Percentiles rank a stretch among this genome's conserved stretches.
phyloP scores from a whole-genome alignment of 2,113 vertebrate species.

The Gymnogyps californianus region DNA sequence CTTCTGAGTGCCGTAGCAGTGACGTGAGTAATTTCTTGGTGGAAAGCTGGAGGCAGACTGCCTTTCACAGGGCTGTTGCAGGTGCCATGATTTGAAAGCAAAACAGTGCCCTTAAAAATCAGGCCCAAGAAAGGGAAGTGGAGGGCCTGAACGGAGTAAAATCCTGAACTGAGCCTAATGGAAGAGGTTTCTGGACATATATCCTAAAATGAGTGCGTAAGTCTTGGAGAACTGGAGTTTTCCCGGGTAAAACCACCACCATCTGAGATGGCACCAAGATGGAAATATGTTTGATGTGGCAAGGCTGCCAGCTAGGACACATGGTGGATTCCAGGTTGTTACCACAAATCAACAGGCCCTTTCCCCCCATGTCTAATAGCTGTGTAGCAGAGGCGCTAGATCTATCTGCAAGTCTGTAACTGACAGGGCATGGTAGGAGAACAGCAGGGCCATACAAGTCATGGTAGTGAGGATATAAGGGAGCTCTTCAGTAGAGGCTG shows the following conservation, averaged over 20 bases:
- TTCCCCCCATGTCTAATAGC: background rate
- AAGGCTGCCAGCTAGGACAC: background rate
- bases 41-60: background rate
- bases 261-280: background rate
- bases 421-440: background rate
- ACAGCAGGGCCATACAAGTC: background rate
- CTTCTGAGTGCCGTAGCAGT: background rate
- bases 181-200: background rate
- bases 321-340: background rate
- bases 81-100: background rate
- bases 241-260: background rate
- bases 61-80: background rate
- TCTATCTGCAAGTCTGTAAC: background rate
- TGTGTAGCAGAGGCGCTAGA: background rate
- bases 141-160: background rate
- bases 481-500: background rate
- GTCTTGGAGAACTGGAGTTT: background rate
- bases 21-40: background rate
- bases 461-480: background rate
- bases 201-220: background rate
- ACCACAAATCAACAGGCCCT: background rate
- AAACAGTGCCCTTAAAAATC: background rate
- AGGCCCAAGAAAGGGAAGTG: background rate
- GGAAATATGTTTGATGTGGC: background rate
- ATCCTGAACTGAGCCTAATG: background rate